Evolutionary conservation across 2,113 vertebrate genomes (phyloP), one percentile per base, ranked within the genome.

Genomic region (Thamnaconus septentrionalis): DNA sequence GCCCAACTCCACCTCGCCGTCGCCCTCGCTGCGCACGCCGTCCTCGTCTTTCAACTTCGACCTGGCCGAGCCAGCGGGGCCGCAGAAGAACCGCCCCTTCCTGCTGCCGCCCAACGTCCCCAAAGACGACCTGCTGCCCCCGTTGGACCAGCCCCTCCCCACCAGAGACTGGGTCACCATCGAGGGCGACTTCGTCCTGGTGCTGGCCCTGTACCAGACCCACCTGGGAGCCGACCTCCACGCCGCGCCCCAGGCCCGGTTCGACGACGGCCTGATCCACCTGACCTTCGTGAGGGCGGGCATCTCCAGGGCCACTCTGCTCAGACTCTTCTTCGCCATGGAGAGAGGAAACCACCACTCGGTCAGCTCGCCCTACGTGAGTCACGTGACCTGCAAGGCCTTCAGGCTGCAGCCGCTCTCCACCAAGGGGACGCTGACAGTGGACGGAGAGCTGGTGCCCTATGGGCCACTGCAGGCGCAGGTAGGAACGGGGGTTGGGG

Each of bases 391-490:
- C 0, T 94, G 92, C 53, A 91, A 82, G 58, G 95, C 95, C 50
- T 96, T 97, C 86, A 91, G 95, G 54, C 90, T 97, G 41, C 94
- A 95, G 78, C 95, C 95, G 0, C 92, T 97, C 18, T 94, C 94
- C 0, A 49, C 86, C 2, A 88, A 92, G 4, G 95, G 95, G 4
- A 92, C 95, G 10, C 88, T 97, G 45, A 96, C 95, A 0, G 93
- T 97, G 71, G 95, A 97, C 0, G 95, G 95, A 3, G 95, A 97
- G 66, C 81, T 92, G 63, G 94, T 96, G 59, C 94, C 95, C 45
- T 96, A 95, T 0, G 95, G 95, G 45, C 94, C 94, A 0, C 74
- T 97, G 18, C 95, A 97, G 86, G 95, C 93, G 1, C 94, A 97
- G 91, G 80, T 96, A 46, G 82, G 87, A 56, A 49, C 8, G 4